Percentiles rank a stretch among this genome's conserved stretches.
phyloP scores from a whole-genome alignment of 2,888 invertebrate genomes.

The Trichopoda pennipes region DNA sequence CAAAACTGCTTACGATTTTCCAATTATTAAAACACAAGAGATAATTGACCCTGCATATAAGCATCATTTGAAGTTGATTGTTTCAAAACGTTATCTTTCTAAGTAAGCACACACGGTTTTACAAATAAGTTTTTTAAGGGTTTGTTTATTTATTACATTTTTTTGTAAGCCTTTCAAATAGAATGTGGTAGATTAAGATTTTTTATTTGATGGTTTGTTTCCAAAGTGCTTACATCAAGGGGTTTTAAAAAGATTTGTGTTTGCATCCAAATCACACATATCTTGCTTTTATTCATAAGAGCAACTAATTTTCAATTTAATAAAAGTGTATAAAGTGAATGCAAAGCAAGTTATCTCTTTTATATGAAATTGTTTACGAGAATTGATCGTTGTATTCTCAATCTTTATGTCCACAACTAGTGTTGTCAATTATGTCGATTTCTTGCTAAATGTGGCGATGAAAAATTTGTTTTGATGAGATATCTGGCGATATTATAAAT shows the following conservation, averaged over 20 bases:
- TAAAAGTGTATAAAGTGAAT: slow-evolving; percentile 57
- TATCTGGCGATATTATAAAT: too few species aligned
- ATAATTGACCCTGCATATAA: slow-evolving; percentile 25
- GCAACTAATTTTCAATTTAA: slow-evolving; percentile 60
- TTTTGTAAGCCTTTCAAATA: slow-evolving; percentile 10
- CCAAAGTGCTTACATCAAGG: slow-evolving; percentile 65
- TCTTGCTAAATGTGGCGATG: too few species aligned
- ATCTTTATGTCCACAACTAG: neutral
- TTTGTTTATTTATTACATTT: slow-evolving; percentile 11
- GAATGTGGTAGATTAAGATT: slow-evolving; percentile 56
- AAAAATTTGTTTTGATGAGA: too few species aligned
- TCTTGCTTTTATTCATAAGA: slow-evolving; percentile 36
- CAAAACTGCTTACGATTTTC: slow-evolving; percentile 73
- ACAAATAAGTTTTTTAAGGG: slow-evolving; percentile 5
- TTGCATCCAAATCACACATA: slow-evolving; percentile 54
- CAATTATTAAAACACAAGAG: slow-evolving; percentile 71
- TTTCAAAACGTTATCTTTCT: neutral
- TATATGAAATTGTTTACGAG: slow-evolving; percentile 50
- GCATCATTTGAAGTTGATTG: slow-evolving; percentile 23
- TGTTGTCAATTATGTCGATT: slow-evolving; percentile 22
- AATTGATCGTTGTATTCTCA: slow-evolving; percentile 15
- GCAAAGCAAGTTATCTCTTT: slow-evolving; percentile 34
- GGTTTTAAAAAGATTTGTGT: slow-evolving; percentile 68
- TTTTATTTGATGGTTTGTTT: slow-evolving; percentile 26
- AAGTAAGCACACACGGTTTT: neutral